Conservation (phyloP, 2,797 vertebrate genomes). For the Aldrovandia affinis region DNA sequence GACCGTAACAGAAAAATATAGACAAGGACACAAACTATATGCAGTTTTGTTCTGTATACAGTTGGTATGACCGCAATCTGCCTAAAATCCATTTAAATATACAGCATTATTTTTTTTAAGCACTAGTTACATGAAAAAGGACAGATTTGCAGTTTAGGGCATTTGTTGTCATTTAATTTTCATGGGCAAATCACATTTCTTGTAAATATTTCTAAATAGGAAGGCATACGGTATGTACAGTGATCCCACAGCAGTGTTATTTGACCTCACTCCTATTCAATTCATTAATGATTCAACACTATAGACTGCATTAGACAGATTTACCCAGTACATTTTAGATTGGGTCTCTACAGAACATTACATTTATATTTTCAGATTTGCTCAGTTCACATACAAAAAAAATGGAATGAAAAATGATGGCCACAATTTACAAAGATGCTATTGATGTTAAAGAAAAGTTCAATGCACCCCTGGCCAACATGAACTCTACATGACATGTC, state of each 20-base stretch:
- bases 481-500: background rate
- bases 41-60: slow-evolving; percentile 64
- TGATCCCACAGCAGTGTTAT: background rate
- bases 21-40: slow-evolving; percentile 32
- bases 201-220: background rate
- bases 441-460: background rate
- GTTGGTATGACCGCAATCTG: slow-evolving; percentile 49
- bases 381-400: slow-evolving; percentile 37
- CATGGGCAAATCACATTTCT: background rate
- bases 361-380: slow-evolving; percentile 17
- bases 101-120: slow-evolving; percentile 18
- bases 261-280: slow-evolving; percentile 12
- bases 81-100: slow-evolving; percentile 48
- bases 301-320: background rate
- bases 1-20: background rate
- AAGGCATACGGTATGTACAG: background rate
- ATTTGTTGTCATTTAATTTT: background rate
- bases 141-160: slow-evolving; percentile 18
- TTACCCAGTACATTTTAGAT: background rate
- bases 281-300: slow-evolving; percentile 18
- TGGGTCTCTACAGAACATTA: background rate
- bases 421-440: background rate
- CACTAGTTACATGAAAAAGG: slow-evolving; percentile 23
- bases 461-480: background rate
- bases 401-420: slow-evolving; percentile 27